phyloP scores from a whole-genome alignment of 2,888 invertebrate species.

The Xylota segnis region DNA sequence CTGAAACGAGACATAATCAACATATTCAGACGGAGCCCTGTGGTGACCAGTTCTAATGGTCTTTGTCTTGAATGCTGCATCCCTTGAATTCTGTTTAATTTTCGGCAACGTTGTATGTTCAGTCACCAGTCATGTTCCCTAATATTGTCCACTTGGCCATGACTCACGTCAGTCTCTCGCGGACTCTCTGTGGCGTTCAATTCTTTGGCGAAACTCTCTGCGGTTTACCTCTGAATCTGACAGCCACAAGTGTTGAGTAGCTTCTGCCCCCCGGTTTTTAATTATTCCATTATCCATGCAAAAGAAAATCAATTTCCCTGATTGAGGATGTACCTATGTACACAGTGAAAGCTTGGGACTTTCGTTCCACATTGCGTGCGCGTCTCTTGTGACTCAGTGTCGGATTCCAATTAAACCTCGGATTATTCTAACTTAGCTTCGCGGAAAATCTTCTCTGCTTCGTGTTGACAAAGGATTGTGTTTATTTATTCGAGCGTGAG shows the following conservation, averaged over 20 bases:
- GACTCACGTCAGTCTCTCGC: too few relatives aligned
- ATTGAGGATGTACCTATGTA: neutral
- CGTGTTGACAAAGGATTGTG: slow-evolving; percentile 75
- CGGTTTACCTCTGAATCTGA: neutral
- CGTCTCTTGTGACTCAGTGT: slow-evolving; percentile 19
- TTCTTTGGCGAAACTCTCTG: neutral
- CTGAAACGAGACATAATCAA: too few relatives aligned
- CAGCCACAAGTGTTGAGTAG: neutral
- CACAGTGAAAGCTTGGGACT: slow-evolving; percentile 6
- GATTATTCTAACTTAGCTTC: slow-evolving; percentile 72
- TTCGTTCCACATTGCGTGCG: slow-evolving; percentile 10
- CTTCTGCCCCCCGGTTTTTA: neutral
- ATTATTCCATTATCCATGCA: neutral
- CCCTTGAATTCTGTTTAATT: too few relatives aligned
- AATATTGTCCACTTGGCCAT: too few relatives aligned
- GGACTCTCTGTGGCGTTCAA: too few relatives aligned
- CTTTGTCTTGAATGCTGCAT: too few relatives aligned
- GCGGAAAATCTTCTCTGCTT: slow-evolving; percentile 68
- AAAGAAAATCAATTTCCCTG: slow-evolving; percentile 4
- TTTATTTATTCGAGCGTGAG: slow-evolving; percentile 73
- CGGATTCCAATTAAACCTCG: slow-evolving; percentile 64
- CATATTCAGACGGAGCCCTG: too few relatives aligned
- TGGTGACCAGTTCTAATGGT: too few relatives aligned
- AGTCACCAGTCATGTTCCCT: too few relatives aligned
- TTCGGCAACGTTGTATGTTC: too few relatives aligned